These are phyloP conservation scores for Drosophila mojavensis DNA, from an alignment of 1,140 invertebrate genomes.

Conservation along the genomic window DNA sequence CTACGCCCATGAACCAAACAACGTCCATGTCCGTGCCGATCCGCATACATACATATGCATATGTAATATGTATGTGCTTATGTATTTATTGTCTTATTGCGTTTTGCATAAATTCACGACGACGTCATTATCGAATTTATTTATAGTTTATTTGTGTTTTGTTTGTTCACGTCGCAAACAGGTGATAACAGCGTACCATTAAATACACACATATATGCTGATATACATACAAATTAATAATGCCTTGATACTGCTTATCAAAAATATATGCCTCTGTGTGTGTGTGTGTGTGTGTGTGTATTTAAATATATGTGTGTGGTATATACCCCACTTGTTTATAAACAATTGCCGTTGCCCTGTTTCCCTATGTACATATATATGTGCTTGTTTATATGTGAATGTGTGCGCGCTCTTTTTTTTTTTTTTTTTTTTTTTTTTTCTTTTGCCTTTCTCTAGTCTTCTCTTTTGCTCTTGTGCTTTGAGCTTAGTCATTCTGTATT, in stretches of 20 bases:
- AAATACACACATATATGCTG: slow-evolving; percentile 20
- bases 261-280: background rate
- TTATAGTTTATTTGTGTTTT: slow-evolving; percentile 43
- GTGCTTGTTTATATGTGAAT: background rate
- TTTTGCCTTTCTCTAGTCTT: slow-evolving; percentile 20
- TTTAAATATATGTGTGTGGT: background rate
- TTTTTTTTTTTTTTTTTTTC: background rate
- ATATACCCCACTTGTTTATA: slow-evolving; percentile 46
- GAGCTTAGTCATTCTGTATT: slow-evolving; percentile 72
- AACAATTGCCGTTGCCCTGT: slow-evolving; percentile 41
- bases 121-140: slow-evolving; percentile 36
- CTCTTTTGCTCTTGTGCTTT: slow-evolving; percentile 56
- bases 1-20: slow-evolving; percentile 47
- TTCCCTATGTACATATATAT: background rate
- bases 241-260: slow-evolving; percentile 49
- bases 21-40: slow-evolving; percentile 23
- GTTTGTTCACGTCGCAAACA: slow-evolving; percentile 45
- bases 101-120: slow-evolving; percentile 68
- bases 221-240: slow-evolving; percentile 28
- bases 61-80: background rate
- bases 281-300: background rate
- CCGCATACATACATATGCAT: slow-evolving; percentile 5
- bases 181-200: slow-evolving; percentile 47
- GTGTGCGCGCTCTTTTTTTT: background rate
- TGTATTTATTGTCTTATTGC: slow-evolving; percentile 55